Base-by-base conservation (phyloP, 2,797 vertebrate genomes). In the Megaceryle alcyon region DNA sequence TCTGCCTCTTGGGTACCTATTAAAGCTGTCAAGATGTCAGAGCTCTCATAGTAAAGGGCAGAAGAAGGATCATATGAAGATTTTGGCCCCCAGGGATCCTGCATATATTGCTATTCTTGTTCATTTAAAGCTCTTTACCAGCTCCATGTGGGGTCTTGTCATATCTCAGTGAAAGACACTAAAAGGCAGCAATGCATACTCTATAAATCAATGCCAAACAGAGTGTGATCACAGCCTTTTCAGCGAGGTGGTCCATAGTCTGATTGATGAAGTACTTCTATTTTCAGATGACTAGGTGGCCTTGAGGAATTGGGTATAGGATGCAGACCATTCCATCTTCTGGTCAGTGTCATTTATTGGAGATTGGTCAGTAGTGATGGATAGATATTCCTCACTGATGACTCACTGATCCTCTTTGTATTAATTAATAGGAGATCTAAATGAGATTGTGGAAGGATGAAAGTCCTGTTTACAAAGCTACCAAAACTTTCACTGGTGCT, bases 21-120 rank as follows among this genome's bases (percentile, higher is more conserved):
- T 97, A 97, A 96, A 97, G 84, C 92, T 96, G 86, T 97, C 88
- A 92, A 94, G 84, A 94, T 98, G 64, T 96, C 97, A 96, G 66
- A 92, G 61, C 56, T 92, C 77, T 96, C 78, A 51, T 87, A 64
- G 53, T 83, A 96, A 97, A 97, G 80, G 94, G 82, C 85, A 97
- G 68, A 96, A 88, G 61, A 90, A 96, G 84, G 66, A 94, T 96
- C 90, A 81, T 56, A 65, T 75, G 97, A 92, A 91, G 94, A 90
- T 88, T 96, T 97, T 81, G 68, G 43, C 54, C 90, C 91, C 72
- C 60, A 72, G 84, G 90, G 82, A 88, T 90, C 26, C 51, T 3
- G 19, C 79, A 84, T 70, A 89, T 87, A 78, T 93, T 53, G 28
- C 54, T 75, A 15, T 79, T 82, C 84, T 48, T 86, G 17, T 76